Base-by-base conservation (phyloP, 2,888 invertebrate species). In the Brachyopa scutellaris region DNA sequence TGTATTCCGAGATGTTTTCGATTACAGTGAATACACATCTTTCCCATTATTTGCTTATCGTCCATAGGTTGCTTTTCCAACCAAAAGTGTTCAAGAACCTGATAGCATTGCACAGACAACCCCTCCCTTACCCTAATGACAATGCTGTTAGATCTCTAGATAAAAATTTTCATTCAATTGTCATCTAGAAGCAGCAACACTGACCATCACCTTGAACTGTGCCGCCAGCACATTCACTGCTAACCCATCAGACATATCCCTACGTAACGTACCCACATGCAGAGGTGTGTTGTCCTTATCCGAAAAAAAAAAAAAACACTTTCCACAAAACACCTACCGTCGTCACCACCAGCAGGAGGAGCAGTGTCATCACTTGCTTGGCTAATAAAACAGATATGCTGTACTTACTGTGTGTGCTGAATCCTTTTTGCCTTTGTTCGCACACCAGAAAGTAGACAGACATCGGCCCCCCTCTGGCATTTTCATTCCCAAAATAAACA, bases 401-500 rank as follows among this genome's bases (percentile, higher is more conserved):
- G 33, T 36, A 45, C 67, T 67, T 49, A 77, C 45, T 19, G 45
- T 19, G 19, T 26, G n/a, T n/a, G n/a, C n/a, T n/a, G 67, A 1
- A 59, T 45, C 29, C 23, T 29, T 57, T 26, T 66, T 29, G 17
- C 53, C 42, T 67, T 67, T 76, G 53, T 76, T 67, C 59, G 19
- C 47, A 36, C n/a, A n/a, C n/a, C n/a, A n/a, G n/a, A n/a, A 31
- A 29, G 21, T 15, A 23, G 7, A 31, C 31, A 36, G n/a, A n/a
- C n/a, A n/a, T 9, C 33, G 29, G 31, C 26, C n/a, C 38, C 26
- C 77, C 17, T 36, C 19, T 33, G 33, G 64, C 33, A 15, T 11
- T 69, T 73, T 61, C 69, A 74, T 74, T 74, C 67, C 21, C 42
- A 49, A 61, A 69, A 57, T 47, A 55, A 70, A 42, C 47, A 64